A percentile compares a stretch with the other conserved stretches of the same genome.
Evolutionary conservation across 2,888 invertebrate genomes (phyloP).

Genomic region (Ischnura elegans): DNA sequence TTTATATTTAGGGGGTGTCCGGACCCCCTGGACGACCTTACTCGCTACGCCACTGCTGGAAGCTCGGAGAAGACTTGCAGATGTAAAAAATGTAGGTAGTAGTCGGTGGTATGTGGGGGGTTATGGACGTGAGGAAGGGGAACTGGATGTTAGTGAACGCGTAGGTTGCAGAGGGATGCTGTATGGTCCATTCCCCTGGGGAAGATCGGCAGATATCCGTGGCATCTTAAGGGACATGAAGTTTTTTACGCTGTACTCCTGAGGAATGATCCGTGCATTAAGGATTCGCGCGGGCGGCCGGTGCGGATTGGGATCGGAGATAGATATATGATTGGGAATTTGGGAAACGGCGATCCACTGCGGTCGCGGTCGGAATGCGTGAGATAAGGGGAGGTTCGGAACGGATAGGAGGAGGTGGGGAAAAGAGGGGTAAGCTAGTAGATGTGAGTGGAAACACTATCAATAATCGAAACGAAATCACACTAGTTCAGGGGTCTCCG

Average conservation of each 20-base stretch:
- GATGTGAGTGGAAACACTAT: too few relatives aligned
- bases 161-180: neutral
- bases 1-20: too few relatives aligned
- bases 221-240: constrained; percentile 5
- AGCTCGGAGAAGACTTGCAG: neutral
- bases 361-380: constrained; percentile 14
- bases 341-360: neutral
- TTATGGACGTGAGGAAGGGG: neutral
- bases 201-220: neutral
- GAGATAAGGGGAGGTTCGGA: neutral
- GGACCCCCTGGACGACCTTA: too few relatives aligned
- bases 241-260: too few relatives aligned
- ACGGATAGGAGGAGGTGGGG: neutral
- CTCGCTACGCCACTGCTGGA: neutral
- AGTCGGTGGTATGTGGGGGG: neutral
- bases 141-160: neutral
- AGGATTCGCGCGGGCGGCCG: neutral
- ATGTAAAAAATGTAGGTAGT: neutral
- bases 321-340: constrained; percentile 45
- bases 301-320: neutral
- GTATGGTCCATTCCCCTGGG: neutral
- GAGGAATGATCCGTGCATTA: neutral
- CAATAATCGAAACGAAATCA: too few relatives aligned
- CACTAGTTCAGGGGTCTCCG: too few relatives aligned
- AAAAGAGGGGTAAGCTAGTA: neutral